Conservation (phyloP, 2,888 invertebrate genomes). For the Morpho deidamia region DNA sequence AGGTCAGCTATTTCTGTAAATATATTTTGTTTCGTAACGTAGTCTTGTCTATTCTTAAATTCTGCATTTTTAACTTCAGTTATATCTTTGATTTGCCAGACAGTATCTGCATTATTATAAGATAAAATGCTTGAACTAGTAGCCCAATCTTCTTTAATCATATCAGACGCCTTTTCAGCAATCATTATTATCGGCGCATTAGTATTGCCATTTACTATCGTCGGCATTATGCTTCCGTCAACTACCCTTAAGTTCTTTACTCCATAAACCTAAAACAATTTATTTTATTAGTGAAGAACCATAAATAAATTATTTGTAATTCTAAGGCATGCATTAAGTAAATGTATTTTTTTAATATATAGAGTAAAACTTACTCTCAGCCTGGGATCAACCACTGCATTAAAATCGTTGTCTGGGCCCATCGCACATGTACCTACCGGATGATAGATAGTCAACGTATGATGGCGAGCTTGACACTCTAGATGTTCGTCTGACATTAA, state of each 20-base stretch:
- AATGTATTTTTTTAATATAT: too few species aligned
- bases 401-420: slow-evolving; percentile 77
- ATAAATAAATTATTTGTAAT: too few species aligned
- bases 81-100: background rate
- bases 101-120: slow-evolving; percentile 1
- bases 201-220: slow-evolving; percentile 87
- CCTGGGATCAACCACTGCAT: slow-evolving; percentile 84
- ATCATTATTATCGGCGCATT: slow-evolving; percentile 92
- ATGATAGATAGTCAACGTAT: slow-evolving; percentile 89
- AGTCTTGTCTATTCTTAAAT: slow-evolving; percentile 4
- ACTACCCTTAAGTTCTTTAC: slow-evolving; percentile 84
- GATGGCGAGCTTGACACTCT: slow-evolving; percentile 86
- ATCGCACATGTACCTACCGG: slow-evolving; percentile 90
- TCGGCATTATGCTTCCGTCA: slow-evolving; percentile 91
- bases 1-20: slow-evolving; percentile 53
- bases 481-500: slow-evolving; percentile 86
- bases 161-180: slow-evolving; percentile 88
- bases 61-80: background rate
- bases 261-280: slow-evolving; percentile 78
- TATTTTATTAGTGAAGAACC: background rate
- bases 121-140: slow-evolving; percentile 19
- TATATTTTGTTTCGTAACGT: slow-evolving; percentile 32
- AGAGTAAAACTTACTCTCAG: slow-evolving; percentile 54
- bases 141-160: slow-evolving; percentile 87
- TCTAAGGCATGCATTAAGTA: too few species aligned